Evolutionary conservation across 2,113 vertebrate species (phyloP), one percentile per base, ranked within the genome.

Genomic region (Picathartes gymnocephalus): DNA sequence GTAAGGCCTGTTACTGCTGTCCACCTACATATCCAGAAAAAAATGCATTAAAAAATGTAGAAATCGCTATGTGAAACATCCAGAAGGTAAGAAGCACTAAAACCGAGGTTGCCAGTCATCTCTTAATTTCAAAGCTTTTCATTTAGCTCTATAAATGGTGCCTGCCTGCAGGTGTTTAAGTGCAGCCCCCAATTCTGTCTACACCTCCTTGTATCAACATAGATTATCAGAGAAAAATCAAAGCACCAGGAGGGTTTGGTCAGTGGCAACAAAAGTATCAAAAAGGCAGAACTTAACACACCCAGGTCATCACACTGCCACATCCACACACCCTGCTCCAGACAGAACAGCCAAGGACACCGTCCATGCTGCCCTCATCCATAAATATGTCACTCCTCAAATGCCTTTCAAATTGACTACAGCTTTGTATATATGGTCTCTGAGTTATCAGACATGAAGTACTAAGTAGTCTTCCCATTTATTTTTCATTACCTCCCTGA

Each of bases 361-460:
- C 0, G 0, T 22, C 45, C 54, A 15, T 2, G 4, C 20, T 65
- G 42, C 76, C 64, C 86, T 58, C 42, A 70, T 33, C 51, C 23
- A 61, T 33, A 77, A 88, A 80, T 10, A 14, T 1, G 39, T n/a
- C 3, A 4, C n/a, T 60, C 44, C 30, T 47, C 77, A 79, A 89
- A 92, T 5, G 53, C 11, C 30, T 61, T 56, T 40, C 17, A 12
- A 61, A 74, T 31, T 31, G 39, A 61, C 74, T 42, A 8, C 18
- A 40, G 27, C 37, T 69, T 42, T 71, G 54, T 86, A 76, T 31
- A 61, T 60, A n/a, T 16, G 35, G 17, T 62, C 53, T 39, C 82
- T 19, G 65, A 91, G 65, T 83, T 70, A 58, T 21, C 18, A 92
- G 70, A 95, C 88, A 79, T 24, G 39, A 92, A 90, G 65, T 4